Base-by-base conservation (phyloP, 1,140 invertebrate genomes). In the Spodoptera litura region DNA sequence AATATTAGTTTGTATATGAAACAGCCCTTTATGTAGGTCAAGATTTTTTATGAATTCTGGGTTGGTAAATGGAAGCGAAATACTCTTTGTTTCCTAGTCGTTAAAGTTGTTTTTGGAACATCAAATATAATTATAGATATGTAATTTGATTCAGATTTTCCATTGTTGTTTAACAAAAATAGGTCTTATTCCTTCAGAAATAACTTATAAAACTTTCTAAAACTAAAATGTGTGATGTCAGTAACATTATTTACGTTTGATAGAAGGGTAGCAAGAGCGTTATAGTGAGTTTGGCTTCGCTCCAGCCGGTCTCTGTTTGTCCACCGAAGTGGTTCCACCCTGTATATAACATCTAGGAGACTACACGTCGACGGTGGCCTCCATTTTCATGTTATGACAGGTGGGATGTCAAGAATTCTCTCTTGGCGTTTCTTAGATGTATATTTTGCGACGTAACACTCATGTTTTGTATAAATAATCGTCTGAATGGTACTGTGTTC, bases 261-360 rank as follows among this genome's bases (percentile, higher is more conserved):
- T 72, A 72, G n/a, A 20, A 49, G 58, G 31, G 53, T 38, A 25
- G 53, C 55, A 3, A 58, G 75, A 80, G 62, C 78, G 78, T 78
- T 83, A 80, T 75, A 78, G 64, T 73, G 44, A 76, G 27, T 72
- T 83, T 89, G 88, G 88, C 88, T 52, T 27, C 2, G 59, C 25
- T 84, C 88, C 88, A 89, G 86, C 80, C 59, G 51, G 79, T 82
- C 81, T 87, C 78, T 87, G 85, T 87, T 87, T 86, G 81, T 80
- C 44, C 68, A 66, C 70, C 68, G 31, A 62, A 85, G 81, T 79
- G 78, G 58, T 70, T 25, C 55, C 27, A 62, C 5, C 64, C 49
- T 68, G 64, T 51, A 51, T 68, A 68, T 15, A 68, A 20, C 12
- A 68, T 68, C 6, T 68, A 68, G 59, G 25, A 58, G n/a, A 12